Percentiles rank a stretch among this genome's conserved stretches.
Evolutionary conservation across 2,113 vertebrate genomes (phyloP).

Genomic region (Alectura lathami): DNA sequence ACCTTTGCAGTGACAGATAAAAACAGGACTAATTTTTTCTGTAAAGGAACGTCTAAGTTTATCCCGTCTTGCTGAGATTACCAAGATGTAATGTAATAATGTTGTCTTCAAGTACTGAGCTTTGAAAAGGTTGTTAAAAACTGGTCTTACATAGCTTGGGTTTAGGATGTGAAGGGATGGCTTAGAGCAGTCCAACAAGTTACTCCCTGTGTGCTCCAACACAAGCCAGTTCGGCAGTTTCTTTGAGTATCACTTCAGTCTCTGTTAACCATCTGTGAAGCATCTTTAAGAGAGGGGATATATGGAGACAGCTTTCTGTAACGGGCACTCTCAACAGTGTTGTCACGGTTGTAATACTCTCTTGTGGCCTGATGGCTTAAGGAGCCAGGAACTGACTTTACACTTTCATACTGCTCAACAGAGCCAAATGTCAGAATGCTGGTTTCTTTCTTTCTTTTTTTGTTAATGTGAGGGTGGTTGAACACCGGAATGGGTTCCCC

Average conservation of each 20-base stretch:
- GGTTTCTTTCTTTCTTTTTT: no score
- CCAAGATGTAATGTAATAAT: not conserved
- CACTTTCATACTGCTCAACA: not conserved
- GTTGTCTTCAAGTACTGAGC: not conserved
- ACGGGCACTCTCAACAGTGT: not conserved
- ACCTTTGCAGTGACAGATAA: not conserved
- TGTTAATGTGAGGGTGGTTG: not conserved
- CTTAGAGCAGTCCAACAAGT: not conserved
- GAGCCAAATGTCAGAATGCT: not conserved
- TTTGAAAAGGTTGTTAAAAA: not conserved
- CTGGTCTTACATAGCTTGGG: not conserved
- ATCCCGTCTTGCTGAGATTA: not conserved
- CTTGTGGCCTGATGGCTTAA: not conserved
- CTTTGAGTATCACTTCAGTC: not conserved
- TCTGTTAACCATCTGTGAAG: not conserved
- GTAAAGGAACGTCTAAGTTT: not conserved
- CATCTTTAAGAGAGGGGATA: not conserved
- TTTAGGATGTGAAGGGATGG: not conserved
- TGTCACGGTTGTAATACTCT: not conserved
- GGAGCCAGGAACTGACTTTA: not conserved
- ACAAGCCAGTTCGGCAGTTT: not conserved
- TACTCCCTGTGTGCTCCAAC: not conserved
- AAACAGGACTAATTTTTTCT: not conserved
- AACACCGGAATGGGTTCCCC: not conserved
- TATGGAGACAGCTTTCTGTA: not conserved